Evolutionary conservation across 2,797 vertebrate genomes (phyloP).

Genomic region (Epinephelus awoara): DNA sequence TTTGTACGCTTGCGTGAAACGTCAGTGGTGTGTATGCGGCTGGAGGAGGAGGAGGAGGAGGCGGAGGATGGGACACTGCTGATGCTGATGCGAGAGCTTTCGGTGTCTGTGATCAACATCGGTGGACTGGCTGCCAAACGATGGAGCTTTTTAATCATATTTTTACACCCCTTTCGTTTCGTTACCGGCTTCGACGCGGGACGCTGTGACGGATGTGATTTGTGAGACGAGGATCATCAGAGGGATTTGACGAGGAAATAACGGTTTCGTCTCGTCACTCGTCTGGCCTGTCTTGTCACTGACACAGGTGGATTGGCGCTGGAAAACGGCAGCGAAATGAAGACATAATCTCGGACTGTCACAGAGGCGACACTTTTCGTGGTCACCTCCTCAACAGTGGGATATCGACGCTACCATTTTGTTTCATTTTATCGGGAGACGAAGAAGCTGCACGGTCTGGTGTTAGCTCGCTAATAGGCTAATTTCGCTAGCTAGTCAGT

Average conservation of each 20-base stretch:
- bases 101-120: slow-evolving; percentile 71
- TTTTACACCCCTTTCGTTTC: neutral
- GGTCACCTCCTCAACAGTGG: rapidly evolving
- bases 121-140: slow-evolving; percentile 24
- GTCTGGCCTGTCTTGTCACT: slow-evolving; percentile 70
- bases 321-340: slow-evolving; percentile 57
- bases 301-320: slow-evolving; percentile 81
- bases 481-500: slow-evolving; percentile 77
- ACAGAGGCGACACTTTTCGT: neutral
- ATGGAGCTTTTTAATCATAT: slow-evolving; percentile 21
- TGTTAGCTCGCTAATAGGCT: slow-evolving; percentile 78
- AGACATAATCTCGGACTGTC: slow-evolving; percentile 27
- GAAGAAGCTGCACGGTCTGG: slow-evolving; percentile 30
- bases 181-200: neutral
- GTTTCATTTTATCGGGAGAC: neutral
- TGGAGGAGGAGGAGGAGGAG: slow-evolving; percentile 72
- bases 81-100: slow-evolving; percentile 85
- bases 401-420: rapidly evolving
- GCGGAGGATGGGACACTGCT: slow-evolving; percentile 72
- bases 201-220: slow-evolving; percentile 9
- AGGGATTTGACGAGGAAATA: slow-evolving; percentile 20
- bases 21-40: slow-evolving; percentile 81
- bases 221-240: neutral
- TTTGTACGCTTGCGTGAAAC: slow-evolving; percentile 83
- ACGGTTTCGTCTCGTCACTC: slow-evolving; percentile 59